Percentiles rank a stretch among this genome's conserved stretches.
Evolutionary conservation across 1,140 invertebrate genomes (phyloP).

Genomic region (Hyles euphorbiae): DNA sequence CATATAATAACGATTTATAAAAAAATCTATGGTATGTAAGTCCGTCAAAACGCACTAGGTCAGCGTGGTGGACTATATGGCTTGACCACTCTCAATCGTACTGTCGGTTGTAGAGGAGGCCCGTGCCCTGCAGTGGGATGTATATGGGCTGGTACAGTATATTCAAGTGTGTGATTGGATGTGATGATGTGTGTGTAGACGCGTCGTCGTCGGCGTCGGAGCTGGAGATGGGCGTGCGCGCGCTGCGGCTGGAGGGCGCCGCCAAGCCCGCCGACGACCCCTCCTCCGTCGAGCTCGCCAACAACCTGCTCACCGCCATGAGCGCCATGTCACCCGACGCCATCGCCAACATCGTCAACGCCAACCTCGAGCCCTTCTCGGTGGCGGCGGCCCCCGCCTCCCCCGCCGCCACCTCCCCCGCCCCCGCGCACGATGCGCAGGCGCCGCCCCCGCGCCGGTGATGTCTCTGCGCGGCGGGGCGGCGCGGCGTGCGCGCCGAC

Average conservation of each 20-base stretch:
- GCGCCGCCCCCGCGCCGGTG: constrained; percentile 1
- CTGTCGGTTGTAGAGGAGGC: too few relatives aligned
- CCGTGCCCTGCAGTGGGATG: too few relatives aligned
- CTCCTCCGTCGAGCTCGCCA: constrained; percentile 27
- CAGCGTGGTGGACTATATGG: too few relatives aligned
- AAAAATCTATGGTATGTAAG: too few relatives aligned
- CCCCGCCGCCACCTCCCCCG: neutral
- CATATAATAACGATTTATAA: too few relatives aligned
- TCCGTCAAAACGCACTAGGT: too few relatives aligned
- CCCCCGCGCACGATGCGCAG: neutral
- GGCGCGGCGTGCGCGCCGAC: neutral
- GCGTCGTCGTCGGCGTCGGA: neutral
- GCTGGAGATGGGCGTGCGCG: constrained; percentile 12
- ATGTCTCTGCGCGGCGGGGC: neutral
- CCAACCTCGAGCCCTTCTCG: constrained; percentile 18
- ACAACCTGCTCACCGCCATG: constrained; percentile 45
- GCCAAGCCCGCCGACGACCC: constrained; percentile 23
- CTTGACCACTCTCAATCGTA: too few relatives aligned
- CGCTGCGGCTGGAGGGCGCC: constrained; percentile 14
- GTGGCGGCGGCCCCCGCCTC: neutral
- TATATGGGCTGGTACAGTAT: too few relatives aligned
- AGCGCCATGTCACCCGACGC: constrained; percentile 25
- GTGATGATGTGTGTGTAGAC: too few relatives aligned
- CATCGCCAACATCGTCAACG: constrained; percentile 32
- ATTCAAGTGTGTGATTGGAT: too few relatives aligned